These are phyloP conservation scores for Dendroctonus ponderosae DNA, from an alignment of 1,140 invertebrate species.

Conservation along the genomic window DNA sequence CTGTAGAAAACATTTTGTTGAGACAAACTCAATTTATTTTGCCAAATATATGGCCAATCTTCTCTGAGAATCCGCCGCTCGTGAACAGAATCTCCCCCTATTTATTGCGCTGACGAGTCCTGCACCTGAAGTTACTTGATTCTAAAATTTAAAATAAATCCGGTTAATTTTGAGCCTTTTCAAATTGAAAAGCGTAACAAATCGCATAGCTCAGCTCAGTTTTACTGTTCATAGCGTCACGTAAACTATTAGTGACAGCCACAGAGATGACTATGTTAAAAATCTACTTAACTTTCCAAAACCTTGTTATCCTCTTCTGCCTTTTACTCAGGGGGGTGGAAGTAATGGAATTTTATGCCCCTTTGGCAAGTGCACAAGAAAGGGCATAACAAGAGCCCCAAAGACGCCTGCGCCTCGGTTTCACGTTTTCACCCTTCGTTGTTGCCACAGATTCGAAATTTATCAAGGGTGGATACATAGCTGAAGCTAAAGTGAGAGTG, in stretches of 20 bases:
- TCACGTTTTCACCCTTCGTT: constrained; percentile 22
- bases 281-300: background rate
- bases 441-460: constrained; percentile 12
- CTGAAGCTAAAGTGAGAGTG: background rate
- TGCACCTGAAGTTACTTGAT: too few species aligned
- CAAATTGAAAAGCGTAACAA: background rate
- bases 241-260: background rate
- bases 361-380: constrained; percentile 24
- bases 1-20: too few species aligned
- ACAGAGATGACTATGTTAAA: constrained; percentile 14
- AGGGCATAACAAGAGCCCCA: constrained; percentile 8
- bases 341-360: constrained; percentile 26
- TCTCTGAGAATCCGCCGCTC: too few species aligned
- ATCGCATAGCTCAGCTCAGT: background rate
- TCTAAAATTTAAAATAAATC: too few species aligned
- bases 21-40: too few species aligned
- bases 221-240: background rate
- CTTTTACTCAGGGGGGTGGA: constrained; percentile 1
- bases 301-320: constrained; percentile 14
- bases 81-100: too few species aligned
- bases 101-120: too few species aligned
- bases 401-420: constrained; percentile 15
- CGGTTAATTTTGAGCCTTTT: too few species aligned
- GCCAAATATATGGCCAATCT: too few species aligned
- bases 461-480: background rate